Evolutionary conservation across 2,113 vertebrate genomes (phyloP).

Genomic region (Hydrochoerus hydrochaeris): DNA sequence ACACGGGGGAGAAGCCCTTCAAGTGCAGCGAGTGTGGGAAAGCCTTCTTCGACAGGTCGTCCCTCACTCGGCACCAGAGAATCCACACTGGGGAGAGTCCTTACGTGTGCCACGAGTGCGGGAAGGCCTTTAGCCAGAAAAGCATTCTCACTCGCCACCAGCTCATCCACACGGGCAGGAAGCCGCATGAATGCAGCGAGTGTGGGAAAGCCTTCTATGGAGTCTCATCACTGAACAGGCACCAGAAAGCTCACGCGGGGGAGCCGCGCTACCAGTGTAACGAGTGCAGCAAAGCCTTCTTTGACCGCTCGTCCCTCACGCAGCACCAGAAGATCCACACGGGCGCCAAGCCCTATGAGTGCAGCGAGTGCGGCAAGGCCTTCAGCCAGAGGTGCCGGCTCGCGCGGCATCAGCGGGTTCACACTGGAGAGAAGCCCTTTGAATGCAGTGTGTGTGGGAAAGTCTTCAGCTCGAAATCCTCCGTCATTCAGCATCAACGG

Average conservation of each 20-base stretch:
- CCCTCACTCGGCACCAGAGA: slow-evolving; percentile 80
- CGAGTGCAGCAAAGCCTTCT: slow-evolving; percentile 82
- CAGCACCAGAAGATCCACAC: slow-evolving; percentile 84
- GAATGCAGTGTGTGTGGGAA: slow-evolving; percentile 79
- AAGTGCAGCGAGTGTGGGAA: slow-evolving; percentile 77
- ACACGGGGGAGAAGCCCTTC: slow-evolving; percentile 82
- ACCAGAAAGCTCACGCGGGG: slow-evolving; percentile 68
- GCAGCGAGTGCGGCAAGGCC: slow-evolving; percentile 77
- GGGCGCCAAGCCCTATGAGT: slow-evolving; percentile 78
- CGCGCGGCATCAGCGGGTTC: slow-evolving; percentile 73
- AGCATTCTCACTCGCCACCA: slow-evolving; percentile 79
- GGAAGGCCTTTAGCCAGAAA: slow-evolving; percentile 81
- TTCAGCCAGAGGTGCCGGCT: slow-evolving; percentile 79
- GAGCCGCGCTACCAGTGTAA: slow-evolving; percentile 75
- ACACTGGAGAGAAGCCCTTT: slow-evolving; percentile 80
- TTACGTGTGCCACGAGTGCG: slow-evolving; percentile 76
- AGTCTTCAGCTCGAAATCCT: slow-evolving; percentile 80
- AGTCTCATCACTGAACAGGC: slow-evolving; percentile 70
- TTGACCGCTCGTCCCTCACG: slow-evolving; percentile 78
- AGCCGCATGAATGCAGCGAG: slow-evolving; percentile 67
- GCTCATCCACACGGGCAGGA: slow-evolving; percentile 76
- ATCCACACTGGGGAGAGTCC: slow-evolving; percentile 80
- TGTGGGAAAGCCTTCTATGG: slow-evolving; percentile 78
- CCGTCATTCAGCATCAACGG: slow-evolving; percentile 80
- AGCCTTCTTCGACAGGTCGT: slow-evolving; percentile 78